Conservation (phyloP, 2,113 vertebrate genomes). For the Pongo pygmaeus region DNA sequence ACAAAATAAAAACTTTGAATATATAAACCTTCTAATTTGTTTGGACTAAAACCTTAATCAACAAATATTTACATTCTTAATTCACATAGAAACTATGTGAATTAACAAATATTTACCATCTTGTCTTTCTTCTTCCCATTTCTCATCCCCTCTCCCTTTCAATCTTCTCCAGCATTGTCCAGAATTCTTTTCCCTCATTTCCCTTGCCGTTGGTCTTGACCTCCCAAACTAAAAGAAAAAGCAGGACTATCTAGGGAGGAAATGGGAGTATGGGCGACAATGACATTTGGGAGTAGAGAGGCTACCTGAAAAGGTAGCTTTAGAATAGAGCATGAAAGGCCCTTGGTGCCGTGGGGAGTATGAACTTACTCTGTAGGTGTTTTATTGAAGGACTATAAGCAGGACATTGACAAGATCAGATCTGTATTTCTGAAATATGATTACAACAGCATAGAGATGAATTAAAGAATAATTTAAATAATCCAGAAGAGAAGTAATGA, state of each 20-base stretch:
- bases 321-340: not conserved
- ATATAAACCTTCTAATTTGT: not conserved
- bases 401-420: not conserved
- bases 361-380: not conserved
- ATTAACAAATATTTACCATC: not conserved
- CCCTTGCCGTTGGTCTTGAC: not conserved
- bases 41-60: not conserved
- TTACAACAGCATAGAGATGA: not conserved
- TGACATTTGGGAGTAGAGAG: not conserved
- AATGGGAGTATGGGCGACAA: not conserved
- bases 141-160: not conserved
- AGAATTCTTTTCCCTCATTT: not conserved
- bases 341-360: not conserved
- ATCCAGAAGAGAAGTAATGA: not conserved
- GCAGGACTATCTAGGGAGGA: not conserved
- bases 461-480: not conserved
- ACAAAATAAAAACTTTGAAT: not conserved
- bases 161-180: not conserved
- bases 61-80: not conserved
- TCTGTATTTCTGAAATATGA: not conserved
- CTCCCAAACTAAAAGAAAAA: not conserved
- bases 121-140: constrained; percentile 10
- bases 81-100: not conserved
- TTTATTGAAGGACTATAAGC: not conserved
- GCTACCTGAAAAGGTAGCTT: not conserved